phyloP scores from a whole-genome alignment of 2,797 vertebrate genomes.

The Alauda arvensis region DNA sequence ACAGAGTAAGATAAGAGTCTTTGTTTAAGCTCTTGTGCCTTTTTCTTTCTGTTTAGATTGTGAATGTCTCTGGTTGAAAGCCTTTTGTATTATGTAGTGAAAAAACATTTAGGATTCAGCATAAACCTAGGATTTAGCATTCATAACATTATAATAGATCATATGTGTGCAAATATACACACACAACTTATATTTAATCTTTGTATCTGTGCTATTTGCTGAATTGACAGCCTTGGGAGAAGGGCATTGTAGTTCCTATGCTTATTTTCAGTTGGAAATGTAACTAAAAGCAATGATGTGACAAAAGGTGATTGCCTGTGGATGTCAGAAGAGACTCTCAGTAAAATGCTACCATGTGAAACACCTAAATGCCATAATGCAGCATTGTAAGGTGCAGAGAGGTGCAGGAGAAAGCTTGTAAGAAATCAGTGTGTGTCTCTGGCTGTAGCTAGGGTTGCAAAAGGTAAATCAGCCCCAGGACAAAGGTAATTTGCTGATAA shows the following conservation, averaged over 20 bases:
- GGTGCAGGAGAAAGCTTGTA: not conserved
- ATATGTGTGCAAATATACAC: not conserved
- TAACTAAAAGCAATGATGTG: not conserved
- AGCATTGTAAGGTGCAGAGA: not conserved
- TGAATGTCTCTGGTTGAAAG: not conserved
- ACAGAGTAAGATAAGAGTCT: not conserved
- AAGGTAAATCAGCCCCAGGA: not conserved
- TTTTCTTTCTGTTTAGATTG: not conserved
- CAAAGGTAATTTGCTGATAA: not conserved
- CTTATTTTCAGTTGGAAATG: not conserved
- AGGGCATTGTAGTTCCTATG: not conserved
- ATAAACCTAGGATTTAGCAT: not conserved
- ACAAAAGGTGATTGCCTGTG: not conserved
- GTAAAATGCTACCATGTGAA: not conserved
- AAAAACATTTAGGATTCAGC: not conserved
- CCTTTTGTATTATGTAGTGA: not conserved
- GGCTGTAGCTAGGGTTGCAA: not conserved
- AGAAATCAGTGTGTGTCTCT: not conserved
- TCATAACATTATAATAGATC: not conserved
- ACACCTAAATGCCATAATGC: not conserved
- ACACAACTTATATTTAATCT: not conserved
- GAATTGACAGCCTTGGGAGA: not conserved
- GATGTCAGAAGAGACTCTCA: not conserved
- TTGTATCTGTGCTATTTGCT: not conserved
- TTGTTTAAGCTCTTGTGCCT: not conserved